Evolutionary conservation across 2,888 invertebrate species (phyloP), one percentile per base, ranked within the genome.

Genomic region (Cerastoderma edule): DNA sequence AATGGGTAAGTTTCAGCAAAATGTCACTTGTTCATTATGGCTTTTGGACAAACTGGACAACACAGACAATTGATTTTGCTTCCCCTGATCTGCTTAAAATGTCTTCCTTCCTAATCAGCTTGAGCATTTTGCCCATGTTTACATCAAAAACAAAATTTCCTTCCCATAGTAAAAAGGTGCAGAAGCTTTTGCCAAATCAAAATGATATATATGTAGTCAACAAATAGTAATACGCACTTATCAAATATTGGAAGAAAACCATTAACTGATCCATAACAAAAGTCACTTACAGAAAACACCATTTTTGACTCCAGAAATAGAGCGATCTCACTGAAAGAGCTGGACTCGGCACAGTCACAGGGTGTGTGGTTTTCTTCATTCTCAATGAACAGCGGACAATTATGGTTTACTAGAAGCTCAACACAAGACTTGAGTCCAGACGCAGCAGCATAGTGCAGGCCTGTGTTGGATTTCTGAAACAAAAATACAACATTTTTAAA

Each of bases 271-370:
- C n/a, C 6, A 16, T n/a, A 22, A 6, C 6, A 50, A 16, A 50
- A 33, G 64, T 50, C 4, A 64, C 80, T 80, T 74, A 78, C 93
- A 67, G 91, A 91, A 91, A 95, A 95, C 71, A 95, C 95, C 95
- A 95, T 95, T 84, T 95, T 94, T 63, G 95, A 95, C 91, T 95
- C 95, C 46, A 95, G 91, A 79, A 95, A 94, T 46, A 94, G 93
- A 22, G 95, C 95, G 78, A 95, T 95, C 79, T 94, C 94, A 78
- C 94, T 94, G 90, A 95, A 94, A 5, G 94, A 94, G 54, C 93
- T 93, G 83, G 94, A 93, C 92, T 95, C 95, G 6, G 95, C 95
- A 78, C 95, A 91, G 91, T 95, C 95, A 90, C 95, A 95, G 1
- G 95, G 95, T 35, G 95, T 95, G 83, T 94, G 91, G 84, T 94